Evolutionary conservation across 2,888 invertebrate species (phyloP), one percentile per base, ranked within the genome.

Genomic region (Hedychridium roseum): DNA sequence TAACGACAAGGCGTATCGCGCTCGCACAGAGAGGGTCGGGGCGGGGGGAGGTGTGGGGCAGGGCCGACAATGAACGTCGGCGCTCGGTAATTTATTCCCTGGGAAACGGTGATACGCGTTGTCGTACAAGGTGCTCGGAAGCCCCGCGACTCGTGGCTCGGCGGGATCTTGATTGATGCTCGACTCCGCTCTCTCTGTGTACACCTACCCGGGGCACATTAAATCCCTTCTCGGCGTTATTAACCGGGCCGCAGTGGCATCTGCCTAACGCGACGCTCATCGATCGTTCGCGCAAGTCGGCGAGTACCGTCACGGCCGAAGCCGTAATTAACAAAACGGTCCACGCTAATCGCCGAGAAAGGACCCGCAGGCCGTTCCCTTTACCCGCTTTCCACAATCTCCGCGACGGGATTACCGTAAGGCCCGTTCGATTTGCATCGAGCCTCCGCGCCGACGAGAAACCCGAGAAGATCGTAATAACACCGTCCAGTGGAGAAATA

Each of bases 151-250:
- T 49, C 52, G 43, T 44, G 36, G 42, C 42, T 42, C 42, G 27
- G 27, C 54, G 49, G 48, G 48, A 48, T 43, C 50, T 59, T 66
- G 66, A 64, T 66, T 61, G 67, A 66, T 64, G 67, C 64, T 54
- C 59, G 57, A 43, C 44, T 58, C 46, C 27, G 47, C 36, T 7
- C 14, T n/a, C n/a, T n/a, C 39, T 18, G 48, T 55, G 55, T 48
- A 57, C 52, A 40, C 44, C 52, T 40, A 52, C 49, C 55, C 55
- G 51, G 50, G 58, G 57, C 64, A 57, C 64, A 64, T 66, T 64
- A 66, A 66, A 63, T 64, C 55, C 57, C 60, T 66, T 63, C 63
- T 64, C 59, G 56, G 56, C 60, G 57, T 59, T 63, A 66, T 64
- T 66, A 66, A 51, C 57, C 57, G 50, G 42, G 28, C 51, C 36